phyloP scores from a whole-genome alignment of 35 echinoderm and acorn worm species.

The Nesometra sesokonis region DNA sequence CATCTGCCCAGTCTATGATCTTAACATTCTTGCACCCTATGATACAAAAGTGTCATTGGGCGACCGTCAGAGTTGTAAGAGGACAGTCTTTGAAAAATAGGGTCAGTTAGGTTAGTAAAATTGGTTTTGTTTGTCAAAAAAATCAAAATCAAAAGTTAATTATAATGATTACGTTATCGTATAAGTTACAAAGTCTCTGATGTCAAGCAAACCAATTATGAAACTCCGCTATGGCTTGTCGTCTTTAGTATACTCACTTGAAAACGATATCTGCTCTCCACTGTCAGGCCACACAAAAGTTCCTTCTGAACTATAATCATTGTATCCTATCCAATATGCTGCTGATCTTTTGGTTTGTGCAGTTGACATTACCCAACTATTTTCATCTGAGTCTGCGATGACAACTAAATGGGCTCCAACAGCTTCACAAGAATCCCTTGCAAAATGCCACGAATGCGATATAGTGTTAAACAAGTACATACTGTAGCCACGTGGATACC shows the following conservation, averaged over 20 bases:
- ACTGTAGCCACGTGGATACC: neutral
- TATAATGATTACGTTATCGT: no score
- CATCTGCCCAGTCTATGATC: no score
- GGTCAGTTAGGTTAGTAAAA: no score
- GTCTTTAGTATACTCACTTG: neutral
- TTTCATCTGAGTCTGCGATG: neutral
- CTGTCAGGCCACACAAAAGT: neutral
- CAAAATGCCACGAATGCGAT: neutral
- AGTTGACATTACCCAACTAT: neutral
- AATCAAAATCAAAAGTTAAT: no score
- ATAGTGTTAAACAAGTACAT: neutral
- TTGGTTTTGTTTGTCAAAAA: no score
- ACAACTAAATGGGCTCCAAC: neutral
- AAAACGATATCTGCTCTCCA: neutral
- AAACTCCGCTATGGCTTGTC: no score
- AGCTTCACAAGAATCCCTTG: neutral
- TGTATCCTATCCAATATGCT: neutral
- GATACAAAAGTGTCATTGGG: no score
- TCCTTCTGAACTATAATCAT: neutral
- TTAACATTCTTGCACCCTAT: no score
- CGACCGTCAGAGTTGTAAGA: no score
- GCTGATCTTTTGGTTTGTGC: neutral
- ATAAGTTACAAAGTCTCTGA: no score
- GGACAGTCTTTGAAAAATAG: no score
- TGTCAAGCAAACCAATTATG: no score